Evolutionary conservation across 2,888 invertebrate genomes (phyloP).

Genomic region (Syrphus vitripennis): DNA sequence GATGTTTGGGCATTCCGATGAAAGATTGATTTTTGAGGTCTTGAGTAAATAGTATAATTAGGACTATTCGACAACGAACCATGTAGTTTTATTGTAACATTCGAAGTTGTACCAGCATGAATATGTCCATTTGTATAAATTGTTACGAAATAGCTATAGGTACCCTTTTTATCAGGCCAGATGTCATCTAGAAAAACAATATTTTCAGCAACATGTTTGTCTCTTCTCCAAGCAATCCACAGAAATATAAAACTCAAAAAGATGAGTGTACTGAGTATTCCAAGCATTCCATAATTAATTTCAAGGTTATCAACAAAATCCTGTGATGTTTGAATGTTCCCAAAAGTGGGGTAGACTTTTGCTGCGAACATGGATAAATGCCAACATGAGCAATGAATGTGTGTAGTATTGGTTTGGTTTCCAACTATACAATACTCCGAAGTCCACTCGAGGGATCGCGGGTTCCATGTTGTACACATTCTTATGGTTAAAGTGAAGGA

Average conservation of each 20-base stretch:
- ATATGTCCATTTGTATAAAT: conserved; percentile 73
- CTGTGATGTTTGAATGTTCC: neutral
- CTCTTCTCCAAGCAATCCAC: conserved; percentile 41
- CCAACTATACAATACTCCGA: conserved; percentile 69
- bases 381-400: conserved; percentile 70
- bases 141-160: conserved; percentile 59
- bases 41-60: conserved; percentile 59
- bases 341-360: conserved; percentile 46
- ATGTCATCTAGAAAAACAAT: neutral
- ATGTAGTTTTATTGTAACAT: conserved; percentile 70
- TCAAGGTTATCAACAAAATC: conserved; percentile 40
- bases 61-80: conserved; percentile 39
- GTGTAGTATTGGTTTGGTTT: conserved; percentile 4
- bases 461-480: conserved; percentile 72
- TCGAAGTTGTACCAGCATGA: conserved; percentile 73
- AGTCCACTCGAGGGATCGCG: conserved; percentile 56
- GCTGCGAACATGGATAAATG: conserved; percentile 73
- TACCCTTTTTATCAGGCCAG: neutral
- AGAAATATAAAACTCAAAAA: neutral
- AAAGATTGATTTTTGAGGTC: conserved; percentile 31
- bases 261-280: conserved; percentile 11
- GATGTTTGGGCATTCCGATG: conserved; percentile 30
- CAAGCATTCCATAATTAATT: conserved; percentile 57
- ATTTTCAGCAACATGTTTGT: neutral
- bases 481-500: conserved; percentile 46